Percentiles rank a stretch among this genome's conserved stretches.
Conservation (phyloP, 2,113 vertebrate genomes). For the Centropristis striata region DNA sequence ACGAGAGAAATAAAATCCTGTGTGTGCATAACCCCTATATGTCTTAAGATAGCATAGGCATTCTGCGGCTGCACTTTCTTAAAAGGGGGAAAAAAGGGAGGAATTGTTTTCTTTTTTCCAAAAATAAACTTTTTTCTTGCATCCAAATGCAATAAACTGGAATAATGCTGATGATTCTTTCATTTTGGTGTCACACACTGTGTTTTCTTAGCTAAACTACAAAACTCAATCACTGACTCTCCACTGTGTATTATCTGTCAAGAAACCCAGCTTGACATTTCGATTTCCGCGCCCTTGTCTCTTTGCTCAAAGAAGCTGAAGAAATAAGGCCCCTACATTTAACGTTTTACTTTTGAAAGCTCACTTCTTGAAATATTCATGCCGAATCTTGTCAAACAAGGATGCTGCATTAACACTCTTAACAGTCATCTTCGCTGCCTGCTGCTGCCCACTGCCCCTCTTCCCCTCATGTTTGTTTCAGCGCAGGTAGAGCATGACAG, state of each 20-base stretch:
- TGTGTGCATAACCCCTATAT: background rate
- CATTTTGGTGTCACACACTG: background rate
- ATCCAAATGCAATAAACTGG: background rate
- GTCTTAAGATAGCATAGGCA: background rate
- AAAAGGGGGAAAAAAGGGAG: background rate
- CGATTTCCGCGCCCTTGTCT: conserved; percentile 17
- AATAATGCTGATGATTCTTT: background rate
- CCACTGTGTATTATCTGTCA: conserved; percentile 17
- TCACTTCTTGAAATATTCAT: conserved; percentile 68
- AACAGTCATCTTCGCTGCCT: background rate
- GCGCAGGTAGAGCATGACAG: background rate
- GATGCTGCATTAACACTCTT: conserved; percentile 68
- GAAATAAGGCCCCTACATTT: conserved; percentile 52
- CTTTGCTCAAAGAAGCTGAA: conserved; percentile 46
- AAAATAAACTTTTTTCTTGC: background rate
- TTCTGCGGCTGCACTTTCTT: background rate
- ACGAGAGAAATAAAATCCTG: background rate
- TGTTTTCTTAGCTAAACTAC: conserved; percentile 12
- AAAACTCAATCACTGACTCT: conserved; percentile 7
- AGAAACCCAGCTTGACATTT: conserved; percentile 14
- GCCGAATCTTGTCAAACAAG: conserved; percentile 63
- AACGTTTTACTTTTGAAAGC: conserved; percentile 59
- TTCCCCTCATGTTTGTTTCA: background rate
- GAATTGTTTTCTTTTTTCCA: background rate
- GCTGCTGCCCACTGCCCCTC: background rate